Conservation (phyloP, 2,797 vertebrate species). For the Poeciliopsis presidionis region DNA sequence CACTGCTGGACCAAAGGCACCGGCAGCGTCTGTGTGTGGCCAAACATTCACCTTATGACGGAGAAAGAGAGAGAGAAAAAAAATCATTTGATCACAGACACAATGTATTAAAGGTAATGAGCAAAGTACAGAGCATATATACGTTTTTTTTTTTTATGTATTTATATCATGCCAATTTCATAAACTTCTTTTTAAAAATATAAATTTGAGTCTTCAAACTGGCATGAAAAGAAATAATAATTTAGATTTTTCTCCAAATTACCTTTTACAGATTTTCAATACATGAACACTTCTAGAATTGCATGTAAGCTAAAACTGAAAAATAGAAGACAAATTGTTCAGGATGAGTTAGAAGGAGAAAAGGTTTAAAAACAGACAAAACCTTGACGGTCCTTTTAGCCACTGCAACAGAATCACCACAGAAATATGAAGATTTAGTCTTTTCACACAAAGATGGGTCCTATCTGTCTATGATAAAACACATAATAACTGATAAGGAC, state of each 20-base stretch:
- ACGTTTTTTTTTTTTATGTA: background rate
- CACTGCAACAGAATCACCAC: background rate
- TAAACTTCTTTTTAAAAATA: background rate
- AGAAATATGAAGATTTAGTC: background rate
- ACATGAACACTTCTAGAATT: background rate
- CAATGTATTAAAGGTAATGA: background rate
- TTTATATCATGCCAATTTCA: background rate
- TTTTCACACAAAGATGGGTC: background rate
- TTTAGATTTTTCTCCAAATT: background rate
- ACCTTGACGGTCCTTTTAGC: background rate
- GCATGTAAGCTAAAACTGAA: background rate
- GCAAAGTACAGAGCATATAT: background rate
- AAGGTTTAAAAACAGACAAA: background rate
- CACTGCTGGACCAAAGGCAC: constrained; percentile 17
- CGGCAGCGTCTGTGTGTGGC: constrained; percentile 2
- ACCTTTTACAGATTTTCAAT: background rate
- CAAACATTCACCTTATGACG: background rate
- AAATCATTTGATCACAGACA: background rate
- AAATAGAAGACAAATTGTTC: background rate
- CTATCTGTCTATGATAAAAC: background rate
- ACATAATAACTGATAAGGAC: too few species aligned
- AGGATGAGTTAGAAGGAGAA: background rate
- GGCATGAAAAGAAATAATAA: background rate
- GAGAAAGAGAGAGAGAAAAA: background rate
- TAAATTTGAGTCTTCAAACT: background rate